Conservation (phyloP, 2,797 vertebrate genomes). For the Nyctibius grandis region DNA sequence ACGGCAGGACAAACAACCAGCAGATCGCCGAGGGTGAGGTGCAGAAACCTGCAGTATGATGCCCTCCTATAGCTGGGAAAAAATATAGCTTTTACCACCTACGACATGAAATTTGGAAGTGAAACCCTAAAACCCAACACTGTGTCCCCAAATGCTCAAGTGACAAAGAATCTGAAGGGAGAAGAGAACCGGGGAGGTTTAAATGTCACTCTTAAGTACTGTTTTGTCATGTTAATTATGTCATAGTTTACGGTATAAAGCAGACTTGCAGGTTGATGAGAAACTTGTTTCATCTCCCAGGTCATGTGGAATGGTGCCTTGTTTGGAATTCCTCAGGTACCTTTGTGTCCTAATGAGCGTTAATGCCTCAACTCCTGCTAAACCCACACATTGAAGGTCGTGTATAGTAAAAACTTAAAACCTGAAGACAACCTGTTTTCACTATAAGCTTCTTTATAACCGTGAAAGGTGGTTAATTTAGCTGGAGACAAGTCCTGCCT, state of each 20-base stretch:
- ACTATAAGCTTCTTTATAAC: not conserved
- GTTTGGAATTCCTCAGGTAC: not conserved
- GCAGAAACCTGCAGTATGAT: not conserved
- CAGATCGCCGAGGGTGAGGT: not conserved
- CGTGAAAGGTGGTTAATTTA: not conserved
- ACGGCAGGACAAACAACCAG: not conserved
- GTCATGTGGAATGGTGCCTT: fast-evolving
- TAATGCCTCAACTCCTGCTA: not conserved
- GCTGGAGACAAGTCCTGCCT: not conserved
- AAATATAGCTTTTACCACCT: not conserved
- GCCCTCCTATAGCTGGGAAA: not conserved
- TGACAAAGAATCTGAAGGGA: not conserved
- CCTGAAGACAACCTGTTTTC: not conserved
- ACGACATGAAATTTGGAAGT: not conserved
- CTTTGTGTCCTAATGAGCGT: fast-evolving
- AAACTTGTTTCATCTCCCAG: not conserved
- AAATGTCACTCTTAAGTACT: not conserved
- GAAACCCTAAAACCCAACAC: fast-evolving
- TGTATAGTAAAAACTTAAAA: not conserved
- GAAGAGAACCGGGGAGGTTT: not conserved
- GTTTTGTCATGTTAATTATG: not conserved
- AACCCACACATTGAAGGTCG: not conserved
- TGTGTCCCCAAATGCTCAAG: not conserved
- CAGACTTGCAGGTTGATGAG: not conserved
- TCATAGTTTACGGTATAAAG: not conserved